These are phyloP conservation scores for Tenodera sinensis DNA, from an alignment of 2,888 invertebrate genomes.

Conservation along the genomic window DNA sequence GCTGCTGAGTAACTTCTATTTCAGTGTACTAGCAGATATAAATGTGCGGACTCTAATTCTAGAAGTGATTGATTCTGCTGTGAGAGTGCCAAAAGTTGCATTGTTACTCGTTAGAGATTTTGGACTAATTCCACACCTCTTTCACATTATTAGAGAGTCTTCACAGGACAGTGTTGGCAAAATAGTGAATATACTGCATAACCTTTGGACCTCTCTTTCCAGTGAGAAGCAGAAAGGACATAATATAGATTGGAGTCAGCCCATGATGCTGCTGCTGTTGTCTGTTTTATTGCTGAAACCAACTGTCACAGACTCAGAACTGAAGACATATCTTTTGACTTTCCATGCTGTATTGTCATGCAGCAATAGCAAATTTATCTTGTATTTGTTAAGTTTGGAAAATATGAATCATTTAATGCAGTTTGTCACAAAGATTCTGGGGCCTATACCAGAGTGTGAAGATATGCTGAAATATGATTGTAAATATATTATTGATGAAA, in stretches of 20 bases:
- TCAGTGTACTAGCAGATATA: constrained; percentile 58
- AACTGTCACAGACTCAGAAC: neutral
- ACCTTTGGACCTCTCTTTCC: neutral
- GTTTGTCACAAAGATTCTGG: constrained; percentile 32
- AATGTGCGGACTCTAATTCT: constrained; percentile 56
- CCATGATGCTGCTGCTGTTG: neutral
- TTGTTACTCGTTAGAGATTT: constrained; percentile 60
- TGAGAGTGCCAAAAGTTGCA: constrained; percentile 61
- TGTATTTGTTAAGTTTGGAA: constrained; percentile 34
- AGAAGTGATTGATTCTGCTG: constrained; percentile 58
- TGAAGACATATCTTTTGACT: constrained; percentile 31
- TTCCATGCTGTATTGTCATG: constrained; percentile 32
- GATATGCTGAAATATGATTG: constrained; percentile 42
- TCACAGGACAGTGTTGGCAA: constrained; percentile 32
- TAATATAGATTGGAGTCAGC: neutral
- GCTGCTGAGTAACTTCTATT: constrained; percentile 69
- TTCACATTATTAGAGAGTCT: constrained; percentile 41
- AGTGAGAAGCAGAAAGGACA: neutral
- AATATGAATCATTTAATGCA: constrained; percentile 37
- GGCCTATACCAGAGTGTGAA: constrained; percentile 40
- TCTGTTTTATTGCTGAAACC: constrained; percentile 29
- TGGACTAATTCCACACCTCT: constrained; percentile 69
- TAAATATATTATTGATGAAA: constrained; percentile 32
- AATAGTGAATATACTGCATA: neutral
- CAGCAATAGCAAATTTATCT: neutral